Base-by-base conservation (phyloP, 1,140 invertebrate genomes). In the Pygmarrhopalites habei region DNA sequence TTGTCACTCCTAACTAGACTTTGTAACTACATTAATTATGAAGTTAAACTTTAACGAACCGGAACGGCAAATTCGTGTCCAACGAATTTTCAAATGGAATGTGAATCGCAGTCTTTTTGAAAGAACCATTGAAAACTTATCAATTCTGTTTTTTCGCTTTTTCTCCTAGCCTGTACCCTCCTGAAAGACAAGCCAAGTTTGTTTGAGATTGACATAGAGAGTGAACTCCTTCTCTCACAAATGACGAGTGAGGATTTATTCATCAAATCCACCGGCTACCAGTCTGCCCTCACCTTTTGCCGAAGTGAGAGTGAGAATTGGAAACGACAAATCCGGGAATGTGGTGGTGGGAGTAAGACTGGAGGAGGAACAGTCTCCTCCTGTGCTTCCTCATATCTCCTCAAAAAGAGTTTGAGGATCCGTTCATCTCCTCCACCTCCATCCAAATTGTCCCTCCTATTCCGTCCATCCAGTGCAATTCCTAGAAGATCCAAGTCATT, bases 161-260 rank as follows among this genome's bases (percentile, higher is more conserved):
- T n/a, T n/a, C n/a, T n/a, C n/a, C n/a, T n/a, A n/a, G 76, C 73
- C 1, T 77, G 75, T 49, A 75, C 75, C 3, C 65, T 77, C 51
- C 71, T 74, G 10, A 66, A 72, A n/a, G 73, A 75, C 23, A 73
- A 73, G 44, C 74, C 74, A 10, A 72, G 71, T 2, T 65, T 77
- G 28, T 71, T 77, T 4, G 76, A 77, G 70, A 72, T 77, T 58
- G 75, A 77, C 49, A 61, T 73, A 15, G 72, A 74, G 55, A 74
- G 74, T 26, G 72, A 74, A 32, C 72, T 77, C 59, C 65, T 73
- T 0, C 62, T 77, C 26, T 64, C 70, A 7, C 64, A 67, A 46
- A 64, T 72, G 66, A 66, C 64, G 23, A 64, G 63, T 53, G 72
- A 72, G 44, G 65, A 66, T 30, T 58, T 72, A 5, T 70, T 72